These are phyloP conservation scores for Eupithecia insigniata DNA, from an alignment of 2,888 invertebrate genomes.

Conservation along the genomic window DNA sequence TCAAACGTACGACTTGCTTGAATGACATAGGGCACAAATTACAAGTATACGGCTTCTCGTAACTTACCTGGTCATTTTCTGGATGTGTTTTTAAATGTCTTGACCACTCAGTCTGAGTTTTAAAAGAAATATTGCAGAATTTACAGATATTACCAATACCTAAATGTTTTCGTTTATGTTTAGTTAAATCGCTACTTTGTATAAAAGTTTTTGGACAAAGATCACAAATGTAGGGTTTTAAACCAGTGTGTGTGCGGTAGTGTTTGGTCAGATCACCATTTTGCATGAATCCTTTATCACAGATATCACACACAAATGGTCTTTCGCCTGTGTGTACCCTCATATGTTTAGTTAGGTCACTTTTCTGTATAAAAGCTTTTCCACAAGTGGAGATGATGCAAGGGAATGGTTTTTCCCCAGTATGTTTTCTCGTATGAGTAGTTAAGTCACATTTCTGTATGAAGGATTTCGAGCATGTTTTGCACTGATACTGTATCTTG, in stretches of 20 bases:
- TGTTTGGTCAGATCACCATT: conserved; percentile 15
- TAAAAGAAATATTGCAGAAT: not conserved
- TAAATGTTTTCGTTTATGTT: not conserved
- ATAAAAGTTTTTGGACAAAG: not conserved
- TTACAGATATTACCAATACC: not conserved
- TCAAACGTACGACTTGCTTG: not conserved
- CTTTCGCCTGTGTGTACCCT: not conserved
- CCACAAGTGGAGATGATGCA: not conserved
- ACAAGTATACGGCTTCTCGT: not conserved
- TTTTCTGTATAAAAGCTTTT: conserved; percentile 9
- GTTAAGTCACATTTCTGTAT: conserved; percentile 23
- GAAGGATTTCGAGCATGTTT: conserved; percentile 4
- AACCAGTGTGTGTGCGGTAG: conserved; percentile 4
- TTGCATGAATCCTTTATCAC: conserved; percentile 11
- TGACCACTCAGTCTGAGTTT: not conserved
- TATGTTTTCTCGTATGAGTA: conserved; percentile 13
- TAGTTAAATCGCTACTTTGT: conserved; percentile 14
- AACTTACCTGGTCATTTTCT: not conserved
- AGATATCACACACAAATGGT: conserved; percentile 10
- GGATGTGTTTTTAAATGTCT: not conserved
- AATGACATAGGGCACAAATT: not conserved
- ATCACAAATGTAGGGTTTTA: not conserved
- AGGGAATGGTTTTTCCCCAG: not conserved
- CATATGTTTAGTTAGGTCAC: conserved; percentile 11
- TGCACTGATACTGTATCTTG: conserved; percentile 12